Conservation (phyloP, 2,888 invertebrate species). For the Nasonovia ribisnigri region DNA sequence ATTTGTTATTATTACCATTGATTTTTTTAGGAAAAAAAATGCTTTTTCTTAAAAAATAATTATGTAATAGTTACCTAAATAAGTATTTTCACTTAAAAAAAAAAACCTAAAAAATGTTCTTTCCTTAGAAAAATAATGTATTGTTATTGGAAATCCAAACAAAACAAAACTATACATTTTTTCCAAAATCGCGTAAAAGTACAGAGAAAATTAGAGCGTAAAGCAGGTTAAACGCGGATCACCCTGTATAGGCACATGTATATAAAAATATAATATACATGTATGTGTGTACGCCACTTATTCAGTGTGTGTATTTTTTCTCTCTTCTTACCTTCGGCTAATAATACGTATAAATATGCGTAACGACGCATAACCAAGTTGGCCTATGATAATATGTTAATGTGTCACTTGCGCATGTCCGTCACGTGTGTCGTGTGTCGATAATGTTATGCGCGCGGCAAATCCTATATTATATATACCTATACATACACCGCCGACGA, state of each 20-base stretch:
- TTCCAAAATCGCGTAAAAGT: too few relatives aligned
- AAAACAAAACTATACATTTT: too few relatives aligned
- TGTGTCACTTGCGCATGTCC: slow-evolving; percentile 61
- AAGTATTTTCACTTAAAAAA: too few relatives aligned
- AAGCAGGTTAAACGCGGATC: neutral
- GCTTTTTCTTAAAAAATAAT: too few relatives aligned
- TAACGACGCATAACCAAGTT: slow-evolving; percentile 59
- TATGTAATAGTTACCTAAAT: too few relatives aligned
- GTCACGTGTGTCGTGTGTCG: slow-evolving; percentile 59
- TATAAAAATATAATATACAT: neutral
- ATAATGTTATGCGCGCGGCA: slow-evolving; percentile 61
- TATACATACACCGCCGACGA: neutral
- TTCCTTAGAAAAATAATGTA: too few relatives aligned
- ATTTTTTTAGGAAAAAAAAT: too few relatives aligned
- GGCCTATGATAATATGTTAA: slow-evolving; percentile 63
- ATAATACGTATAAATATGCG: slow-evolving; percentile 63
- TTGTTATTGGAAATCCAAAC: too few relatives aligned
- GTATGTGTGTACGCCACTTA: neutral
- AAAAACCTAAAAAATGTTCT: too few relatives aligned
- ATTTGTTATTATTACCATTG: too few relatives aligned
- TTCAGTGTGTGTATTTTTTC: slow-evolving; percentile 23
- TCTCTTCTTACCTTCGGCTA: slow-evolving; percentile 45
- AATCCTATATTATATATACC: slow-evolving; percentile 17
- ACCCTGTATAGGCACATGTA: neutral
- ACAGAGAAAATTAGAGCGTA: neutral